phyloP scores from a whole-genome alignment of 2,113 vertebrate species.

The Nyctereutes procyonoides region DNA sequence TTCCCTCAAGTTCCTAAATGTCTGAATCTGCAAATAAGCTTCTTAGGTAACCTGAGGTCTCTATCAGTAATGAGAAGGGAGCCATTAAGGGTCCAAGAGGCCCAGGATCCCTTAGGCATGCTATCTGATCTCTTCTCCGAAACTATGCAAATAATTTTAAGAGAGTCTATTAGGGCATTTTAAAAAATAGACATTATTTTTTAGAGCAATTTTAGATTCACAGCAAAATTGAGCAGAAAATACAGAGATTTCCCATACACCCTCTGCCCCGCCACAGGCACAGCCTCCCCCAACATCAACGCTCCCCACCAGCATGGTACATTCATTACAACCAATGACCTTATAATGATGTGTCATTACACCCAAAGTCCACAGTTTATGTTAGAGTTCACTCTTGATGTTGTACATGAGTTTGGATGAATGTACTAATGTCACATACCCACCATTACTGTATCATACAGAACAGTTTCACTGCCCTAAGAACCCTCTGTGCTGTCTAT shows the following conservation, averaged over 20 bases:
- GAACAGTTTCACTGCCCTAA: neutral
- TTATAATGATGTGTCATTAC: fast-evolving
- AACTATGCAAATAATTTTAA: constrained; percentile 17
- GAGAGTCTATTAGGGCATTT: neutral
- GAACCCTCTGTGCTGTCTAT: neutral
- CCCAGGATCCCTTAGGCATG: neutral
- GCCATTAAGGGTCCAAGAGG: neutral
- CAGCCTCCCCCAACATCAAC: neutral
- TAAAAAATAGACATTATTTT: neutral
- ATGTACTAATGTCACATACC: neutral
- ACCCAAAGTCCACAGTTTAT: neutral
- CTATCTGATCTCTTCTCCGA: neutral
- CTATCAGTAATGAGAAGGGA: neutral
- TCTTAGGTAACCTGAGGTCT: neutral
- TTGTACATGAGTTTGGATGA: neutral
- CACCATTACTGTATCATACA: neutral
- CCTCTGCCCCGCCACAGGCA: fast-evolving
- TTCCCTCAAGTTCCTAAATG: neutral
- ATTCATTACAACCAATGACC: neutral
- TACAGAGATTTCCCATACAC: neutral
- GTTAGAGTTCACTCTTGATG: neutral
- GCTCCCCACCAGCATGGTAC: fast-evolving
- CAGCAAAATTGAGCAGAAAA: neutral
- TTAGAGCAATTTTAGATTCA: neutral
- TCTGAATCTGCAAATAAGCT: neutral